A percentile compares a stretch with the other conserved stretches of the same genome.
Conservation (phyloP, 2,113 vertebrate genomes). For the Epinephelus fuscoguttatus region DNA sequence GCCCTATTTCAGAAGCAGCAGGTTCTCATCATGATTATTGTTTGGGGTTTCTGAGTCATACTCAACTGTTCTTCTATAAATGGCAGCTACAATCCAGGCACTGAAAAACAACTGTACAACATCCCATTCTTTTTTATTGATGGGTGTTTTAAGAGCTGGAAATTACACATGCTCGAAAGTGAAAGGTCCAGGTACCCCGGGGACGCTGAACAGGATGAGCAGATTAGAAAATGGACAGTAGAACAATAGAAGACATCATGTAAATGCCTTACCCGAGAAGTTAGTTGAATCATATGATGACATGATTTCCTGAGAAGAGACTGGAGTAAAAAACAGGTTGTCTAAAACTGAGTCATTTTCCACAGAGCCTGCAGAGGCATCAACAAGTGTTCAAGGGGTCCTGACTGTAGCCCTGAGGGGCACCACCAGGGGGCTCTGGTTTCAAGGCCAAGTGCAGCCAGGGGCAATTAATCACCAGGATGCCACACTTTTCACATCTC, state of each 20-base stretch:
- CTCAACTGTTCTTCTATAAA: neutral
- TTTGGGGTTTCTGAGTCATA: neutral
- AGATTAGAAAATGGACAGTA: slow-evolving; percentile 8
- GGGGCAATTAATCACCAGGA: slow-evolving; percentile 62
- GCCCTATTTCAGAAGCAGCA: neutral
- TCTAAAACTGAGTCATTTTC: neutral
- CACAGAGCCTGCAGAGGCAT: neutral
- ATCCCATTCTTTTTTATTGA: neutral
- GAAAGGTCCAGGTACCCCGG: neutral
- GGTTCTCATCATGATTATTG: neutral
- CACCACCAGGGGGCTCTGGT: slow-evolving; percentile 84
- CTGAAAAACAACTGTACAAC: neutral
- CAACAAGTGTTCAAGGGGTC: neutral
- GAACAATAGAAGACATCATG: neutral
- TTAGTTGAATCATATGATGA: slow-evolving; percentile 8
- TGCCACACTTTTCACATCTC: neutral
- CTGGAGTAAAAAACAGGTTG: neutral
- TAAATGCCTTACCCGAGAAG: neutral
- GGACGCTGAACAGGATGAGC: neutral
- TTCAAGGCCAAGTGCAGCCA: slow-evolving; percentile 77
- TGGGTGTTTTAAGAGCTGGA: neutral
- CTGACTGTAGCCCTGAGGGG: slow-evolving; percentile 68
- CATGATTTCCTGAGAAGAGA: neutral
- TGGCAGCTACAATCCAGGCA: neutral
- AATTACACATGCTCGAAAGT: neutral